Percentiles rank a stretch among this genome's conserved stretches.
phyloP scores from a whole-genome alignment of 2,888 invertebrate genomes.

The Chirona hameri region DNA sequence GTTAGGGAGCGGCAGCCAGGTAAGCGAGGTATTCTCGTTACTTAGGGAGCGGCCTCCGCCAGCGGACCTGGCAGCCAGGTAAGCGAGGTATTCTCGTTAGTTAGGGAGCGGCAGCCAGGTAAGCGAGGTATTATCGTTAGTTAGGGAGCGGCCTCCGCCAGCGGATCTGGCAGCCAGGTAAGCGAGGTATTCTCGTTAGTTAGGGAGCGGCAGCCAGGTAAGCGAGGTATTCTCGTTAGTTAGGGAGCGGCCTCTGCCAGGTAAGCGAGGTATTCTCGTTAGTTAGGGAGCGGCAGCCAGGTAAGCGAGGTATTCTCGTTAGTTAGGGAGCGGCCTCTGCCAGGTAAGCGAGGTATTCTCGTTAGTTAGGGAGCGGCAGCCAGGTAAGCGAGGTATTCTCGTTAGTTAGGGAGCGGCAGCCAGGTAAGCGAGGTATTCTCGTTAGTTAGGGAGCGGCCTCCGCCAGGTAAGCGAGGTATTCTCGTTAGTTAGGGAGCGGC shows the following conservation, averaged over 20 bases:
- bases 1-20: no score
- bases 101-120: conserved; percentile 42
- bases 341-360: not conserved
- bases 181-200: not conserved
- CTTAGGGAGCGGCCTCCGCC: conserved; percentile 26
- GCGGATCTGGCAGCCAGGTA: conserved; percentile 42
- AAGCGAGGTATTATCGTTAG: not conserved
- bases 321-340: conserved; percentile 25
- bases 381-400: not conserved
- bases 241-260: conserved; percentile 30
- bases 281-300: no score
- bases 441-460: conserved; percentile 28
- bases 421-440: not conserved
- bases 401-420: no score
- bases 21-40: not conserved
- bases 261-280: not conserved
- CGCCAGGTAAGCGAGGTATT: not conserved
- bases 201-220: conserved; percentile 41
- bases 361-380: no score
- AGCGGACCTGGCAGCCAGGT: conserved; percentile 42
- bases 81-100: not conserved
- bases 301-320: not conserved
- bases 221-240: not conserved
- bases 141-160: conserved; percentile 27
- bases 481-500: no score